Evolutionary conservation across 2,113 vertebrate genomes (phyloP).

Genomic region (Rostratula benghalensis): DNA sequence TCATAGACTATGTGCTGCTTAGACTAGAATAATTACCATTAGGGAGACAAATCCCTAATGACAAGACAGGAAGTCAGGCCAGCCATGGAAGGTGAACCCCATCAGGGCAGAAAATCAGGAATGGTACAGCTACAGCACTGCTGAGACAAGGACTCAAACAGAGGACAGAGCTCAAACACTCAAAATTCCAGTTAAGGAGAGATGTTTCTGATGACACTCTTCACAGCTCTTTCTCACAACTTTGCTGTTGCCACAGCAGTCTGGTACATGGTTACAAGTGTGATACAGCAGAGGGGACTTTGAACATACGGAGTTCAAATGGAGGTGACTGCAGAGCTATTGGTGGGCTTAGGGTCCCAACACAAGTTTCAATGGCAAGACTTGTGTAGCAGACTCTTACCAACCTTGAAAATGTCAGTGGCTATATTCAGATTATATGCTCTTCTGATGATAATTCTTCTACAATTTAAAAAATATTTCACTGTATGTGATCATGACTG

Average conservation of each 20-base stretch:
- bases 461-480: not conserved
- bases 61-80: not conserved
- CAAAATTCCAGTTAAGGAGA: not conserved
- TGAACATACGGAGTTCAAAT: not conserved
- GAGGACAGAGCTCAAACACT: not conserved
- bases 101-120: not conserved
- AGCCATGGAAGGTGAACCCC: not conserved
- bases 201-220: not conserved
- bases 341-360: no score
- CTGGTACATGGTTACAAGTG: not conserved
- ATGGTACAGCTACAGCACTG: no score
- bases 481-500: not conserved
- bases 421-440: not conserved
- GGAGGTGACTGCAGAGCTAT: not conserved
- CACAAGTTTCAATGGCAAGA: not conserved
- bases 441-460: not conserved
- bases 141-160: not conserved
- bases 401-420: rapidly evolving
- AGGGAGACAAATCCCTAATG: not conserved
- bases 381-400: not conserved
- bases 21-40: not conserved
- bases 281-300: not conserved
- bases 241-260: not conserved
- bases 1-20: not conserved
- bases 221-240: not conserved